Percentiles rank a stretch among this genome's conserved stretches.
Evolutionary conservation across 2,113 vertebrate genomes (phyloP).

Genomic region (Myrmecophaga tridactyla): DNA sequence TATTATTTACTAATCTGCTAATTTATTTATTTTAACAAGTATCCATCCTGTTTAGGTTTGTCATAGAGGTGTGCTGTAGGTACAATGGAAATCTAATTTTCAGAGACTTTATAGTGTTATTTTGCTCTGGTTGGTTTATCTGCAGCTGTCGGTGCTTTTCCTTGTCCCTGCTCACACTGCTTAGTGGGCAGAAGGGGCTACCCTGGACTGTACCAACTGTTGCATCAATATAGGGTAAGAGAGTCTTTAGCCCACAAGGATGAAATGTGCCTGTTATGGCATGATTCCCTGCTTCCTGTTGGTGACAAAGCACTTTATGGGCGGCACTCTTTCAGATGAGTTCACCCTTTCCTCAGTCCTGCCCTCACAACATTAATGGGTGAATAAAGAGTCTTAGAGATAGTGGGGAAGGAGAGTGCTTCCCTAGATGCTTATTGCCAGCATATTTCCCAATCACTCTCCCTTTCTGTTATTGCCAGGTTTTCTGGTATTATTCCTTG

Average conservation of each 20-base stretch:
- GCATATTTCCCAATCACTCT: neutral
- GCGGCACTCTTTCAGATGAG: neutral
- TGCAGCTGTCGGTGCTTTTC: too few species aligned
- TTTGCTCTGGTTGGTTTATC: neutral
- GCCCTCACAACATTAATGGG: too few species aligned
- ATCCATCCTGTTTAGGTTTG: too few species aligned
- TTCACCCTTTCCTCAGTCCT: neutral
- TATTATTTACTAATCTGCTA: neutral
- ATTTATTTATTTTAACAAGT: neutral
- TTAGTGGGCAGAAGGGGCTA: neutral
- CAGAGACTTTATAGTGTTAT: too few species aligned
- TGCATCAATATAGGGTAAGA: rapidly evolving
- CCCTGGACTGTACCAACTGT: neutral
- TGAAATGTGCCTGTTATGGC: neutral
- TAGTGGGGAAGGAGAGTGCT: neutral
- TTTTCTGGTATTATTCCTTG: neutral
- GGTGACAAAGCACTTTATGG: neutral
- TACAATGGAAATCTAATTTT: too few species aligned
- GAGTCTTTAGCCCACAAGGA: neutral
- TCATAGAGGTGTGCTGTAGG: neutral
- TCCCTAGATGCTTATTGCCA: neutral
- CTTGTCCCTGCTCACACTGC: neutral
- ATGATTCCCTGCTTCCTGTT: neutral
- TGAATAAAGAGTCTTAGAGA: neutral
- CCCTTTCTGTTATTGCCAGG: neutral